Base-by-base conservation (phyloP, 2,797 vertebrate genomes). In the Schizothorax lantsangensis region DNA sequence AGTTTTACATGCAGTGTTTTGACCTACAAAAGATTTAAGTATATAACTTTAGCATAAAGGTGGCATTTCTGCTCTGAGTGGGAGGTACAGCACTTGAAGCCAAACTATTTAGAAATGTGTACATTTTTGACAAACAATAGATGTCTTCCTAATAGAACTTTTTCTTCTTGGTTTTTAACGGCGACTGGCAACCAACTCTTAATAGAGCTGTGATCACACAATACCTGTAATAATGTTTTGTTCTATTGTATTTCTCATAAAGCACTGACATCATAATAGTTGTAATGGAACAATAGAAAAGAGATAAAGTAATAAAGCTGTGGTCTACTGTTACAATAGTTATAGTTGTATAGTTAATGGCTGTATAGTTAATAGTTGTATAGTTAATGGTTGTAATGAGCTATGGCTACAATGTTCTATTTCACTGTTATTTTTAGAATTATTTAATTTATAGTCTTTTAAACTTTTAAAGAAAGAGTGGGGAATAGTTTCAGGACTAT, bases 371-470 rank as follows among this genome's bases (percentile, higher is more conserved):
- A 59, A 57, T 14, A 57, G 54, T 26, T 59, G 77, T 79, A 26
- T 40, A 78, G 26, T 57, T 45, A 66, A 79, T 66, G 19, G 15
- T 11, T 45, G 5, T 64, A 66, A 47, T 19, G n/a, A 49, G 26
- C 79, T 68, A 47, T 5, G 10, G 21, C 43, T 81, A 81, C 79
- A 81, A 68, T 49, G 26, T n/a, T 45, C 40, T 66, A 59, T 19
- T 66, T 81, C 11, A 36, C 17, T 47, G 43, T 59, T 78, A 40
- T 78, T 78, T 21, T 40, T 38, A 59, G 33, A n/a, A 33, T n/a
- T 78, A 7, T 23, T 77, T 78, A 38, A 78, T 78, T 78, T n/a
- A n/a, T 78, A 57, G 33, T 36, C 21, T 57, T 57, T 38, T 57
- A 57, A 54, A 33, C 10, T 6, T 52, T 36, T 21, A 38, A 38